Conservation (phyloP, 2,797 vertebrate genomes). For the Rousettus madagascariensis region DNA sequence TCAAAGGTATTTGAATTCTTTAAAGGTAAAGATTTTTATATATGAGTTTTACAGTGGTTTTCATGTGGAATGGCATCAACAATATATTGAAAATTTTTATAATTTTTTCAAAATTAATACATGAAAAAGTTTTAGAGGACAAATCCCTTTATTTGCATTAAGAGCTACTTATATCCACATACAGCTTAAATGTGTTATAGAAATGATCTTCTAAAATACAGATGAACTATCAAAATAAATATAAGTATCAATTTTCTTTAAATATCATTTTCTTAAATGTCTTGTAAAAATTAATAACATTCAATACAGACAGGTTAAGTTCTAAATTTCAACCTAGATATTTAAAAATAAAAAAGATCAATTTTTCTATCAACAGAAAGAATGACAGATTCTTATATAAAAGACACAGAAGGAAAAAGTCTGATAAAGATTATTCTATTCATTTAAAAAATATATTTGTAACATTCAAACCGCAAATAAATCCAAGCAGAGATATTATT, state of each 20-base stretch:
- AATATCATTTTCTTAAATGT: constrained; percentile 5
- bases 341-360: constrained; percentile 41
- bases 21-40: constrained; percentile 36
- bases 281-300: constrained; percentile 50
- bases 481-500: constrained; percentile 52
- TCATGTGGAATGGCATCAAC: background rate
- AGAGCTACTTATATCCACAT: background rate
- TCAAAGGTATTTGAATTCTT: background rate
- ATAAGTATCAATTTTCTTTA: constrained; percentile 17
- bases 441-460: constrained; percentile 44
- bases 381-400: constrained; percentile 34
- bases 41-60: constrained; percentile 23
- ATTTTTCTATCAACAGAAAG: constrained; percentile 46
- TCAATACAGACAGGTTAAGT: background rate
- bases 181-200: constrained; percentile 27
- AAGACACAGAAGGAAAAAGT: constrained; percentile 24
- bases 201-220: constrained; percentile 25
- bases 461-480: constrained; percentile 45
- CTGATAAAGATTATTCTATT: constrained; percentile 57
- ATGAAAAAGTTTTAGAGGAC: constrained; percentile 9
- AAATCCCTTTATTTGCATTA: background rate
- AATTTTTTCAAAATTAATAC: background rate
- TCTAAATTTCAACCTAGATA: constrained; percentile 56
- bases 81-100: background rate
- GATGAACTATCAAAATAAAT: constrained; percentile 15